Base-by-base conservation (phyloP, 2,888 invertebrate species). In the Drosophila melanocephala region DNA sequence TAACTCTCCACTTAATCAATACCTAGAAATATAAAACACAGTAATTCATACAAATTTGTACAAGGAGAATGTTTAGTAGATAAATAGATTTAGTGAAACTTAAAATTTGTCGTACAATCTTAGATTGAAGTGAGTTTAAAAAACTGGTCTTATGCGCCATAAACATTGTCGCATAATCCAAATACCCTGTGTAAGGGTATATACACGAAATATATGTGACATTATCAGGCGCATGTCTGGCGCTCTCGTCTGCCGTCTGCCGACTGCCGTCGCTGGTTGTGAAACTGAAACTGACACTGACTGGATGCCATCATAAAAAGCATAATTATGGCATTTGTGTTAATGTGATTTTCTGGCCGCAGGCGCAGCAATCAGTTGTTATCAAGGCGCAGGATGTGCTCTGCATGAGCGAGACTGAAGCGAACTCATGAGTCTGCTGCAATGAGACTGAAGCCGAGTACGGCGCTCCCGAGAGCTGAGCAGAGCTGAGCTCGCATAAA, bases 321-420 rank as follows among this genome's bases (percentile, higher is more conserved):
- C 81, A 84, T 91, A 91, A 91, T 91, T 91, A 91, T 87, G 83
- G 92, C 90, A 89, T 91, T 84, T 90, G 85, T 88, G 91, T 88
- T 91, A 91, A 91, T 91, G 91, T 91, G 91, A 91, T 90, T 90
- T 82, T 86, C 81, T 87, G 83, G 86, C 91, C 90, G 82, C 79
- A 84, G 89, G 90, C 91, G 72, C 72, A 72, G 81, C 78, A 73
- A 81, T 80, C 72, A 86, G 76, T 79, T 77, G 80, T 80, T 87
- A 89, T 83, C 88, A 89, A 74, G 72, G 63, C 78, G 59, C 77
- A 80, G 84, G 84, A 80, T 79, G 79, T 74, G 72, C 67, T 32
- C 30, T n/a, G 39, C 37, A 30, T 52, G 30, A 28, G 56, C 22
- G 26, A 35, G 65, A 74, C 66, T 65, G 67, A 72, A 72, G 63